phyloP scores from a whole-genome alignment of 1,140 invertebrate genomes.

The Hylaeus anthracinus region DNA sequence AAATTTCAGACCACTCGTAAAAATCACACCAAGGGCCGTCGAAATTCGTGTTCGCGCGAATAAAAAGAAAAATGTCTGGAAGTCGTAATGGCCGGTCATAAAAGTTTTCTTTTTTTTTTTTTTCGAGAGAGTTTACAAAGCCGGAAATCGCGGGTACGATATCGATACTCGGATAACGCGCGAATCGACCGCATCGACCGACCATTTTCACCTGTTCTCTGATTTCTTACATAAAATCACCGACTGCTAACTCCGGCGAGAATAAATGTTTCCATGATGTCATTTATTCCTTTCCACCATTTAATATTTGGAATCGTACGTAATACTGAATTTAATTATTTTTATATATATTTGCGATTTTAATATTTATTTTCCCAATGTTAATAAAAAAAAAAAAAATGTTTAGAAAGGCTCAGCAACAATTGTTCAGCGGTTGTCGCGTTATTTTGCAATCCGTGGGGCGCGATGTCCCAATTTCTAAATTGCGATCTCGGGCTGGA shows the following conservation, averaged over 20 bases:
- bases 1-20: conserved; percentile 4
- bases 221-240: conserved; percentile 30
- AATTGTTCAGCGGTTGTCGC: background rate
- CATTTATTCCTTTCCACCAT: background rate
- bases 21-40: background rate
- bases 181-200: background rate
- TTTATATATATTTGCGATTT: no score
- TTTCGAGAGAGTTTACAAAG: conserved; percentile 31
- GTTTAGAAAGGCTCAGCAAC: no score
- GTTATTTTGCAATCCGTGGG: background rate
- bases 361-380: no score
- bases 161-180: conserved; percentile 24
- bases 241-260: conserved; percentile 20
- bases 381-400: no score
- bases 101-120: conserved; percentile 28
- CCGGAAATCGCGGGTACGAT: conserved; percentile 30
- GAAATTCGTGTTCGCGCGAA: background rate
- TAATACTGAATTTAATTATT: no score
- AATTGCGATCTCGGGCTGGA: background rate
- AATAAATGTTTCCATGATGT: conserved; percentile 7
- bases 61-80: conserved; percentile 19
- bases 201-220: conserved; percentile 12
- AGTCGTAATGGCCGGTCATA: conserved; percentile 46
- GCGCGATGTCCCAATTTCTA: conserved; percentile 14
- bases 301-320: no score